Evolutionary conservation across 2,113 vertebrate genomes (phyloP).

Genomic region (Scomber colias): DNA sequence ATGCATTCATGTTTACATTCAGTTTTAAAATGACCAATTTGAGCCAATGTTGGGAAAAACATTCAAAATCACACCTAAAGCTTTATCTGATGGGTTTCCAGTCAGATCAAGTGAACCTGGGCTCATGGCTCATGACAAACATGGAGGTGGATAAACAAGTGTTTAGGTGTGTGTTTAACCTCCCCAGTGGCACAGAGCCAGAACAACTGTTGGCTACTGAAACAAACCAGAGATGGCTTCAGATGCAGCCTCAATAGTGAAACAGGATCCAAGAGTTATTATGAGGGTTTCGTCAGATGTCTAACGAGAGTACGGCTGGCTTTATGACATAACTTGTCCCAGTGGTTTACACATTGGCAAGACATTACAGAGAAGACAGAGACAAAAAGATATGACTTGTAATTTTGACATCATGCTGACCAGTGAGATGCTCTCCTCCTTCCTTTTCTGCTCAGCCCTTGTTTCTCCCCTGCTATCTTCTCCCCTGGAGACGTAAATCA

Average conservation of each 20-base stretch:
- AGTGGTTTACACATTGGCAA: constrained; percentile 4
- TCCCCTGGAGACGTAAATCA: constrained; percentile 55
- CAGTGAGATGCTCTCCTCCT: not conserved
- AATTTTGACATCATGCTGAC: constrained; percentile 48
- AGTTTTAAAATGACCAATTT: constrained; percentile 13
- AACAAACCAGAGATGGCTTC: constrained; percentile 11
- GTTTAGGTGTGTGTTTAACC: constrained; percentile 60
- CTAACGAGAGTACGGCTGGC: constrained; percentile 20
- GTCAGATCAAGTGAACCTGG: constrained; percentile 7
- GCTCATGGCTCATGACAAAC: constrained; percentile 21
- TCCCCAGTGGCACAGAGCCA: constrained; percentile 63
- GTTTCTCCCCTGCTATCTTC: constrained; percentile 13
- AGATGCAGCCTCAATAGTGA: not conserved
- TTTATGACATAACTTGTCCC: not conserved
- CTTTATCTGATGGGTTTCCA: not conserved
- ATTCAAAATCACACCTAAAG: not conserved
- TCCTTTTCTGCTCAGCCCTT: constrained; percentile 2
- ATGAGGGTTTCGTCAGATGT: constrained; percentile 5
- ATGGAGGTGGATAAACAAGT: constrained; percentile 45
- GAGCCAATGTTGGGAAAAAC: constrained; percentile 2
- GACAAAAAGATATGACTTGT: not conserved
- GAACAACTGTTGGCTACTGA: constrained; percentile 32
- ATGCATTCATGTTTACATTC: not conserved
- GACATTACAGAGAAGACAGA: not conserved
- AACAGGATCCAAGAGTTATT: constrained; percentile 2